These are phyloP conservation scores for Spheniscus humboldti DNA, from an alignment of 2,797 vertebrate genomes.

Conservation along the genomic window DNA sequence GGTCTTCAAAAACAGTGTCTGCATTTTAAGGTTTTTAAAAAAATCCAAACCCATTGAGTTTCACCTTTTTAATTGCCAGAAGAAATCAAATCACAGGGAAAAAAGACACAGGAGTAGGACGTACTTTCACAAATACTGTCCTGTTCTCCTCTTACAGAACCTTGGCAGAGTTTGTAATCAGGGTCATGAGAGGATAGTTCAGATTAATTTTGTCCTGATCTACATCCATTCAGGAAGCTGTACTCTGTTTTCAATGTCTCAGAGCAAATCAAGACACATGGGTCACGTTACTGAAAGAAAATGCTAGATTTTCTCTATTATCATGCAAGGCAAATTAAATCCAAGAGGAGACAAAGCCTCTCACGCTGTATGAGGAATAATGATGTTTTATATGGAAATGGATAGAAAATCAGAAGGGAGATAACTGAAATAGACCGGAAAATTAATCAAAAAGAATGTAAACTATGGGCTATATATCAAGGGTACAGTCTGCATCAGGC, in stretches of 20 bases:
- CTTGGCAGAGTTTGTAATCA: neutral
- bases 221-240: neutral
- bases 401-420: neutral
- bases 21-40: neutral
- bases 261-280: neutral
- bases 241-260: neutral
- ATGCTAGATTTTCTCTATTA: neutral
- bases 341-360: neutral
- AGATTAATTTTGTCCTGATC: neutral
- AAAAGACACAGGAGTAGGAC: neutral
- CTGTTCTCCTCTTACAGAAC: neutral
- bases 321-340: neutral
- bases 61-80: neutral
- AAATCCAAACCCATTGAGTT: neutral
- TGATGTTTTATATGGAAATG: neutral
- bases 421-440: neutral
- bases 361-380: neutral
- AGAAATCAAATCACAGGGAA: neutral
- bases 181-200: neutral
- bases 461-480: neutral
- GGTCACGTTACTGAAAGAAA: neutral
- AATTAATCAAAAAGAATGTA: neutral
- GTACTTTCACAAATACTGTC: neutral
- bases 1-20: neutral
- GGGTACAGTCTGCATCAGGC: neutral